phyloP scores from a whole-genome alignment of 2,113 vertebrate species.

The Muscicapa adusta region DNA sequence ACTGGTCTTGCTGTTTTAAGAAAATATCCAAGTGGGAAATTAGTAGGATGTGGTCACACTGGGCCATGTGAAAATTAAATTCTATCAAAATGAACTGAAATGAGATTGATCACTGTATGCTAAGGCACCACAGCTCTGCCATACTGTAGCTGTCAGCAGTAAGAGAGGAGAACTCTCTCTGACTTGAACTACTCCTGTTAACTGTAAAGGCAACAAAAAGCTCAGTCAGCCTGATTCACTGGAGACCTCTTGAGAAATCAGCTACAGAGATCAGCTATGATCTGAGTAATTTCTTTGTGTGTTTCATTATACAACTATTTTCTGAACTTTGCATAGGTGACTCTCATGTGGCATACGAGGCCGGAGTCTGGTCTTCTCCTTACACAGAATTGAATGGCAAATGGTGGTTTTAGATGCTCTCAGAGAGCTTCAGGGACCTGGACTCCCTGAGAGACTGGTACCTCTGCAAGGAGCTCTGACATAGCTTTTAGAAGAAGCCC shows the following conservation, averaged over 20 bases:
- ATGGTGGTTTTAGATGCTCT: not conserved
- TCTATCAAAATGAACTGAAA: slow-evolving; percentile 54
- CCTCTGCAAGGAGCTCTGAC: not conserved
- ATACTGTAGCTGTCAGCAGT: slow-evolving; percentile 42
- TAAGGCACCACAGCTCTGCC: not conserved
- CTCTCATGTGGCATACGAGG: not conserved
- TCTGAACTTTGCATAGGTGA: slow-evolving; percentile 7
- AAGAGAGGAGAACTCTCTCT: slow-evolving; percentile 23
- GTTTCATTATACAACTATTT: slow-evolving; percentile 16
- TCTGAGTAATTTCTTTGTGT: slow-evolving; percentile 21
- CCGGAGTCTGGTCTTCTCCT: not conserved
- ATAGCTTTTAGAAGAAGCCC: not conserved
- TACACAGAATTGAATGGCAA: not conserved
- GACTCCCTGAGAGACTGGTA: not conserved
- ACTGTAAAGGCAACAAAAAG: slow-evolving; percentile 34
- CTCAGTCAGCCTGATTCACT: slow-evolving; percentile 27
- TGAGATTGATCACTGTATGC: slow-evolving; percentile 43
- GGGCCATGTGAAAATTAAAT: slow-evolving; percentile 58
- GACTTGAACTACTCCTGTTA: slow-evolving; percentile 32
- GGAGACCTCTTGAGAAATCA: slow-evolving; percentile 36
- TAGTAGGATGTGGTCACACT: slow-evolving; percentile 36
- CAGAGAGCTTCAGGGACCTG: not conserved
- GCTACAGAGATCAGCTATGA: not conserved
- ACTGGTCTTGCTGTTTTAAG: slow-evolving; percentile 37
- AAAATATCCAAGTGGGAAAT: slow-evolving; percentile 64